These are phyloP conservation scores for Pelvicachromis taeniatus DNA, from an alignment of 2,113 vertebrate species.

Conservation along the genomic window DNA sequence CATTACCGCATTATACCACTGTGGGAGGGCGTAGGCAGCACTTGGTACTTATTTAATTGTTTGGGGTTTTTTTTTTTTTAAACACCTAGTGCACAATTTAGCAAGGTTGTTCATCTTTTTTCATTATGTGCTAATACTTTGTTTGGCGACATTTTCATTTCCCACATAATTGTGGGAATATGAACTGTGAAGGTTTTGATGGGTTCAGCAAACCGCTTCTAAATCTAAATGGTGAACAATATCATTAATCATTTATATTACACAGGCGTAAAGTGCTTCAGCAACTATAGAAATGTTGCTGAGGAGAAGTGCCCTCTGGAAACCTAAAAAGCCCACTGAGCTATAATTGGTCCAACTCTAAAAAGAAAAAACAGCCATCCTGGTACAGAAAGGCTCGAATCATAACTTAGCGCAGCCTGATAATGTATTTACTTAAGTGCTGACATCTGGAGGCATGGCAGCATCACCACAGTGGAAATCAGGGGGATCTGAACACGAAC, in stretches of 20 bases:
- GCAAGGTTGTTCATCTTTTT: conserved; percentile 22
- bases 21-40: background rate
- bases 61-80: background rate
- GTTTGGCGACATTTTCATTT: conserved; percentile 41
- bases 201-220: background rate
- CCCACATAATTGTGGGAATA: conserved; percentile 19
- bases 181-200: conserved; percentile 30
- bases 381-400: background rate
- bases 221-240: background rate
- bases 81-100: background rate
- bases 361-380: background rate
- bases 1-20: conserved; percentile 11
- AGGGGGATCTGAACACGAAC: background rate
- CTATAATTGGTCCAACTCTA: background rate
- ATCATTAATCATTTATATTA: conserved; percentile 44
- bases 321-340: background rate
- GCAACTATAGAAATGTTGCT: background rate
- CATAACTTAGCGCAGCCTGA: background rate
- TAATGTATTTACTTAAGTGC: background rate
- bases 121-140: conserved; percentile 36
- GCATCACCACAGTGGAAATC: background rate
- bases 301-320: background rate
- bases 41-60: background rate
- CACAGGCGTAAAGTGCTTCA: background rate
- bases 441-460: background rate